Conservation (phyloP, 2,113 vertebrate species). For the Collichthys lucidus region DNA sequence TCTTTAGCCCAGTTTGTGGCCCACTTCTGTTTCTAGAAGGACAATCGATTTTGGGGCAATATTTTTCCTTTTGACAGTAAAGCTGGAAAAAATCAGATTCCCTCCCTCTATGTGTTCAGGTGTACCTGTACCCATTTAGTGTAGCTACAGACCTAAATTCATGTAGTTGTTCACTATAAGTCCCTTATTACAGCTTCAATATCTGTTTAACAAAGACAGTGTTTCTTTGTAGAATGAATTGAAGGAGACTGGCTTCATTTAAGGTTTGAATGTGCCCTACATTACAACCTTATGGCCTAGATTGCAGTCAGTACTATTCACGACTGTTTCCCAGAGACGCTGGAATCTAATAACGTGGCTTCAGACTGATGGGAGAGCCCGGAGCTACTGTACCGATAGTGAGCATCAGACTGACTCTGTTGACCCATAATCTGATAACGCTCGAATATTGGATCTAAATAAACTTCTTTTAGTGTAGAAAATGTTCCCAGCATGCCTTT, state of each 20-base stretch:
- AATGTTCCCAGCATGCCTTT: constrained; percentile 5
- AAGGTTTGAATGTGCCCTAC: constrained; percentile 23
- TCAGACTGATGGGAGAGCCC: constrained; percentile 39
- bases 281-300: constrained; percentile 49
- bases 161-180: not conserved
- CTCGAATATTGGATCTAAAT: constrained; percentile 17
- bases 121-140: not conserved
- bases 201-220: not conserved
- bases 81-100: not conserved
- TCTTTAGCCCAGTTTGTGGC: constrained; percentile 80
- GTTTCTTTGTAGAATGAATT: not conserved
- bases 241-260: not conserved
- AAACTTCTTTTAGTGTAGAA: constrained; percentile 15
- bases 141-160: too few relatives aligned
- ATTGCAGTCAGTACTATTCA: constrained; percentile 28
- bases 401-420: not conserved
- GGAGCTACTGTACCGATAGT: constrained; percentile 16
- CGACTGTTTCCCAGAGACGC: constrained; percentile 50
- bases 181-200: not conserved
- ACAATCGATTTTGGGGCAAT: constrained; percentile 56
- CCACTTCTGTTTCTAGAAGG: constrained; percentile 74
- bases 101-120: not conserved
- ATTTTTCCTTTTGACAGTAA: not conserved
- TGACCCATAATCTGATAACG: constrained; percentile 42
- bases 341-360: constrained; percentile 43